phyloP scores from a whole-genome alignment of 2,797 vertebrate species.

The Bradypodion ventrale region DNA sequence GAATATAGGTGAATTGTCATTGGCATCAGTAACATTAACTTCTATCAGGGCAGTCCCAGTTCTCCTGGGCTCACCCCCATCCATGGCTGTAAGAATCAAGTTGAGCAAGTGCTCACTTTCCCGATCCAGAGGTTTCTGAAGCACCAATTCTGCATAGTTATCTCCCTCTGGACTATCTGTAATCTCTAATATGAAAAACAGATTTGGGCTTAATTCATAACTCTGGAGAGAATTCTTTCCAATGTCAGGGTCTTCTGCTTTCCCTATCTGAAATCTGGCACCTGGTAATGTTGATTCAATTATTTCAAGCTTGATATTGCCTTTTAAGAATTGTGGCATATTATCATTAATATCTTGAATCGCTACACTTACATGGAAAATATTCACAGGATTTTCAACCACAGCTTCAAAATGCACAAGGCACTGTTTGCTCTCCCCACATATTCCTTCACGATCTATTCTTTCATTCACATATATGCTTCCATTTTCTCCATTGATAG shows the following conservation, averaged over 20 bases:
- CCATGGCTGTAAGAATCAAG: constrained; percentile 51
- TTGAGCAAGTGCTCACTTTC: constrained; percentile 39
- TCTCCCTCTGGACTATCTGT: constrained; percentile 27
- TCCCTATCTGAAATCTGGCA: constrained; percentile 45
- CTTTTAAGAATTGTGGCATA: constrained; percentile 29
- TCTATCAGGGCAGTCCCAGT: constrained; percentile 51
- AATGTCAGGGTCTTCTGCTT: constrained; percentile 68
- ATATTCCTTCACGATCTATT: constrained; percentile 68
- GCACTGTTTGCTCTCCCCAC: constrained; percentile 49
- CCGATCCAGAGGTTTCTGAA: constrained; percentile 57
- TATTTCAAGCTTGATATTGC: constrained; percentile 43
- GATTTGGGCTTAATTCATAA: constrained; percentile 55
- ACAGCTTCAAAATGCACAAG: constrained; percentile 63
- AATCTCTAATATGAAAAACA: constrained; percentile 46
- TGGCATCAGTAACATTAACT: constrained; percentile 59
- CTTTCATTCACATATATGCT: constrained; percentile 68
- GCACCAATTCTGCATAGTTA: constrained; percentile 54
- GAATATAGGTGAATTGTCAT: constrained; percentile 62
- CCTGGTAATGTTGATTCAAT: constrained; percentile 45
- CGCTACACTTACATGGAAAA: constrained; percentile 58
- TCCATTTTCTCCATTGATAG: constrained; percentile 54
- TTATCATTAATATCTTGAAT: constrained; percentile 82
- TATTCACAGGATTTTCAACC: constrained; percentile 68
- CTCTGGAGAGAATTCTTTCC: constrained; percentile 62
- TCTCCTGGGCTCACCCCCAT: constrained; percentile 58